Evolutionary conservation across 2,797 vertebrate genomes (phyloP), one percentile per base, ranked within the genome.

Genomic region (Pseudochaenichthys georgianus): DNA sequence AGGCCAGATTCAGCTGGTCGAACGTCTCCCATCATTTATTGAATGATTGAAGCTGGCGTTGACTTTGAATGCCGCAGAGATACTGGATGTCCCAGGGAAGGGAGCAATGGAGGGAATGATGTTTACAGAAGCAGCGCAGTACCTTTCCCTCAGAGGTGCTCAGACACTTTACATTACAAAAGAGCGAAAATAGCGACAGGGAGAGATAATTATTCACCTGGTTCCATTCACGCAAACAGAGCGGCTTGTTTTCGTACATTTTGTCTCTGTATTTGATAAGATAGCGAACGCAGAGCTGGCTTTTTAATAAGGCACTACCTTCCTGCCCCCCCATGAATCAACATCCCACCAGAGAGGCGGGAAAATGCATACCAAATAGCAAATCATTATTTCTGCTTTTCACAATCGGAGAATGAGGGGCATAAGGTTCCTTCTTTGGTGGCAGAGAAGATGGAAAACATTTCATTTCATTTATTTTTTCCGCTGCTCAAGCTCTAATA

Each of bases 361-460:
- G 83, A 89, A 90, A 88, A 91, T 78, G 86, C 91, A 93, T 93
- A 92, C 85, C 85, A 92, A 93, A 91, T 89, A 88, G 81, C 78
- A 92, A 93, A 89, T 93, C 91, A 91, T 94, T 95, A 94, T 92
- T 92, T 93, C 87, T 91, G 75, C 84, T 79, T 90, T 91, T 87
- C 82, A 91, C 81, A 88, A 79, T 68, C 16, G 13, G 82, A 86
- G 92, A 91, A 89, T 83, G 82, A 84, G 85, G 87, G 84, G 78
- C 87, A 89, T 67, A 69, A 80, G 87, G 88, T 91, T 93, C 82
- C 34, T 82, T 66, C 80, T 86, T 87, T 90, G 74, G 76, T 75
- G 73, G 81, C 72, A 59, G 77, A 81, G 50, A 17, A 70, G 75
- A 82, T 78, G 57, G 78, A 87, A 90, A 87, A 85, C 74, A 88